Evolutionary conservation across 2,797 vertebrate species (phyloP).

Genomic region (Anomalospiza imberbis): DNA sequence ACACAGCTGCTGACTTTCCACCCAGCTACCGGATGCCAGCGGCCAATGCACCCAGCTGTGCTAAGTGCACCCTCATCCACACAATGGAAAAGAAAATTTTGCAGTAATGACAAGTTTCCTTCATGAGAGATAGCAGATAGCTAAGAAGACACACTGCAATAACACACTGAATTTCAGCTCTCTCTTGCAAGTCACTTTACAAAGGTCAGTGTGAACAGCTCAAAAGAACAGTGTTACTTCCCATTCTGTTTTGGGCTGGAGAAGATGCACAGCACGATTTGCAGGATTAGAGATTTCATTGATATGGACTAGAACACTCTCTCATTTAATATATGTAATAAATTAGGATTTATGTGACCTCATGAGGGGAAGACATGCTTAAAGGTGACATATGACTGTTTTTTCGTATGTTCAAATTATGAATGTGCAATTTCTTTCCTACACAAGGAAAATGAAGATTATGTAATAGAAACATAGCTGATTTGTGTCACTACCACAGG

Average conservation of each 20-base stretch:
- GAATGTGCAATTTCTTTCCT: neutral
- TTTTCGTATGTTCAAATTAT: neutral
- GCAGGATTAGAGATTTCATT: neutral
- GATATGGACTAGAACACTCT: neutral
- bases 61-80: neutral
- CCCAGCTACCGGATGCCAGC: rapidly evolving
- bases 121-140: neutral
- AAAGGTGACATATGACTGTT: neutral
- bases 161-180: neutral
- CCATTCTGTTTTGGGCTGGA: neutral
- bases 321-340: neutral
- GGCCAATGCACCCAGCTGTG: neutral
- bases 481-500: neutral
- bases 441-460: neutral
- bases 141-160: neutral
- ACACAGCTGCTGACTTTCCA: neutral
- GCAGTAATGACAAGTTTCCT: neutral
- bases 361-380: neutral
- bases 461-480: neutral
- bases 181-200: neutral
- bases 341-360: neutral
- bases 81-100: rapidly evolving
- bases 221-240: neutral
- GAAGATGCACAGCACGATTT: neutral
- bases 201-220: neutral